Evolutionary conservation across 2,888 invertebrate species (phyloP).

Genomic region (Campoplex nolae): DNA sequence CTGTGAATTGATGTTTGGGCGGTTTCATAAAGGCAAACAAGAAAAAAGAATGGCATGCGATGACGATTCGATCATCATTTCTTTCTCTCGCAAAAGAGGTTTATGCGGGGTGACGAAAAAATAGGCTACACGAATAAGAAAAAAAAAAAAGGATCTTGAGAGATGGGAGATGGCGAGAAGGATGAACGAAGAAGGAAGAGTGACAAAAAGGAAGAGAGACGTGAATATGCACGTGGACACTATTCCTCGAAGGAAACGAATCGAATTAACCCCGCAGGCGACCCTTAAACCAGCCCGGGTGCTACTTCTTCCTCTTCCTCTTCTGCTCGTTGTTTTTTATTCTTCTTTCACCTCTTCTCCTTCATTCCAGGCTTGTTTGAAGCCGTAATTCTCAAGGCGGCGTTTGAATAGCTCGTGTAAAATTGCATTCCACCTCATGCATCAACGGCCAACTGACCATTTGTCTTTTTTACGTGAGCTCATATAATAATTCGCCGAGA

Average conservation of each 20-base stretch:
- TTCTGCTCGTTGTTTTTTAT: constrained; percentile 46
- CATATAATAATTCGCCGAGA: constrained; percentile 2
- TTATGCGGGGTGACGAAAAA: not conserved
- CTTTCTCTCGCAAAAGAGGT: not conserved
- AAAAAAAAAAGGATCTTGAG: constrained; percentile 1
- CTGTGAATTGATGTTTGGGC: not conserved
- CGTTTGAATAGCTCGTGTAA: constrained; percentile 65
- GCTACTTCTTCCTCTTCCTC: constrained; percentile 38
- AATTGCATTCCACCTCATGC: constrained; percentile 69
- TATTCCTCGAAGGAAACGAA: constrained; percentile 69
- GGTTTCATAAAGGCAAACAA: not conserved
- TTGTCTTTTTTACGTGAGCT: constrained; percentile 62
- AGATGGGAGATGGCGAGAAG: not conserved
- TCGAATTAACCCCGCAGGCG: constrained; percentile 69
- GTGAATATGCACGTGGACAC: constrained; percentile 39
- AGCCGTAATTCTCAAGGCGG: constrained; percentile 42
- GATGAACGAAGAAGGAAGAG: constrained; percentile 14
- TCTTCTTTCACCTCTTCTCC: constrained; percentile 13
- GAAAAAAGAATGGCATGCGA: not conserved
- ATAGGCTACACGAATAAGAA: not conserved
- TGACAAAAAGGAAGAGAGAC: constrained; percentile 46
- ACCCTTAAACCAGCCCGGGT: constrained; percentile 47
- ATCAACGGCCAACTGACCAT: constrained; percentile 66
- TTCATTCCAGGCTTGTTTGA: constrained; percentile 36
- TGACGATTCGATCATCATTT: not conserved